phyloP scores from a whole-genome alignment of 2,113 vertebrate species.

The Laterallus jamaicensis region DNA sequence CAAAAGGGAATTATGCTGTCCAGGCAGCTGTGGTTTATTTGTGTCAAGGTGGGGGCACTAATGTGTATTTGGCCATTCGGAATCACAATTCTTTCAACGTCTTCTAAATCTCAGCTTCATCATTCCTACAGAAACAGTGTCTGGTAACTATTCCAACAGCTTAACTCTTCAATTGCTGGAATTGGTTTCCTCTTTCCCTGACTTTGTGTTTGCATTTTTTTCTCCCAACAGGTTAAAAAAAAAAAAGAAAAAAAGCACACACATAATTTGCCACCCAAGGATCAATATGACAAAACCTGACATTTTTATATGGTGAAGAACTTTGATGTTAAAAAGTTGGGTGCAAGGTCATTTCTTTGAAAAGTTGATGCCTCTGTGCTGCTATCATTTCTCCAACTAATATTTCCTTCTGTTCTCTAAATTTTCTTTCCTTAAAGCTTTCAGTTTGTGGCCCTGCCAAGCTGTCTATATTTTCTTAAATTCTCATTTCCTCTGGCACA shows the following conservation, averaged over 20 bases:
- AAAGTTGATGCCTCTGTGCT: neutral
- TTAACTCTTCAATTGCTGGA: slow-evolving; percentile 65
- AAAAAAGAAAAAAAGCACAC: neutral
- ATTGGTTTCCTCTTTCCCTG: neutral
- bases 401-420: slow-evolving; percentile 57
- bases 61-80: slow-evolving; percentile 65
- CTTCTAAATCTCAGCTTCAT: slow-evolving; percentile 67
- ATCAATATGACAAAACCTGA: neutral
- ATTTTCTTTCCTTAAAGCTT: slow-evolving; percentile 63
- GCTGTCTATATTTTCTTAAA: slow-evolving; percentile 67
- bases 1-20: slow-evolving; percentile 66
- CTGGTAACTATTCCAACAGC: slow-evolving; percentile 65
- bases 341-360: neutral
- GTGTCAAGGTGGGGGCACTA: slow-evolving; percentile 67
- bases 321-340: slow-evolving; percentile 1
- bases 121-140: slow-evolving; percentile 69
- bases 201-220: neutral
- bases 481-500: slow-evolving; percentile 72
- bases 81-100: slow-evolving; percentile 71
- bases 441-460: slow-evolving; percentile 57
- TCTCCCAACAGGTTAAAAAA: neutral
- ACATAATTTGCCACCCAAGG: neutral
- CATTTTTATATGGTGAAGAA: neutral
- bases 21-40: slow-evolving; percentile 72
- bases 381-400: slow-evolving; percentile 36